These are phyloP conservation scores for Drosophila neutralis DNA, from an alignment of 2,888 invertebrate species.

Conservation along the genomic window DNA sequence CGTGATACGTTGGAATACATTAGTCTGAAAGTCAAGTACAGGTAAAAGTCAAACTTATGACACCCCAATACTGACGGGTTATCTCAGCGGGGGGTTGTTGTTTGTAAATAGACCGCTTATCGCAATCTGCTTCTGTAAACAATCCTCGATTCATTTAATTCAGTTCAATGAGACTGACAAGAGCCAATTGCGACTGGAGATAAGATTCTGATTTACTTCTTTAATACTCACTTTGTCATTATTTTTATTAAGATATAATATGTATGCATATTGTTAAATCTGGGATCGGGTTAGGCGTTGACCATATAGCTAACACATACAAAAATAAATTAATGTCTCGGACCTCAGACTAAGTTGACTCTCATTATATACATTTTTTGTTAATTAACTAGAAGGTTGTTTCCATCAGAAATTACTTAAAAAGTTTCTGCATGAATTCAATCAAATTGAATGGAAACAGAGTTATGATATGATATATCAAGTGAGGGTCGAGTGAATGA, in stretches of 20 bases:
- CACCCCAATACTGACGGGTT: not conserved
- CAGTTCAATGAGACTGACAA: slow-evolving; percentile 26
- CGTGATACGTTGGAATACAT: slow-evolving; percentile 7
- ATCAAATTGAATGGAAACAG: not conserved
- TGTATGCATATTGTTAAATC: not conserved
- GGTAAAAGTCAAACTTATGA: slow-evolving; percentile 32
- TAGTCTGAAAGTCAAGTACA: slow-evolving; percentile 66
- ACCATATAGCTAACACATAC: not conserved
- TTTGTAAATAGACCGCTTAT: slow-evolving; percentile 42
- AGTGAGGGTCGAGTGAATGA: not conserved
- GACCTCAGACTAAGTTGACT: not conserved
- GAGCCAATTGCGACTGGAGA: slow-evolving; percentile 13
- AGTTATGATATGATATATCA: not conserved
- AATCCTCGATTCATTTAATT: slow-evolving; percentile 32
- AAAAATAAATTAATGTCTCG: not conserved
- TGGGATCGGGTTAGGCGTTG: not conserved
- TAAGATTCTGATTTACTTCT: slow-evolving; percentile 2
- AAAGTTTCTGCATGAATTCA: not conserved
- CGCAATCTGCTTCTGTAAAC: slow-evolving; percentile 58
- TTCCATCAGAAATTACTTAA: not conserved
- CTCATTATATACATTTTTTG: not conserved
- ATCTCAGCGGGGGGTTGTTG: slow-evolving; percentile 17
- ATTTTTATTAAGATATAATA: not conserved
- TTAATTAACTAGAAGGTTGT: not conserved
- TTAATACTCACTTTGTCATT: not conserved